A percentile compares a stretch with the other conserved stretches of the same genome.
phyloP scores from a whole-genome alignment of 2,888 invertebrate genomes.

The Noctua pronuba region DNA sequence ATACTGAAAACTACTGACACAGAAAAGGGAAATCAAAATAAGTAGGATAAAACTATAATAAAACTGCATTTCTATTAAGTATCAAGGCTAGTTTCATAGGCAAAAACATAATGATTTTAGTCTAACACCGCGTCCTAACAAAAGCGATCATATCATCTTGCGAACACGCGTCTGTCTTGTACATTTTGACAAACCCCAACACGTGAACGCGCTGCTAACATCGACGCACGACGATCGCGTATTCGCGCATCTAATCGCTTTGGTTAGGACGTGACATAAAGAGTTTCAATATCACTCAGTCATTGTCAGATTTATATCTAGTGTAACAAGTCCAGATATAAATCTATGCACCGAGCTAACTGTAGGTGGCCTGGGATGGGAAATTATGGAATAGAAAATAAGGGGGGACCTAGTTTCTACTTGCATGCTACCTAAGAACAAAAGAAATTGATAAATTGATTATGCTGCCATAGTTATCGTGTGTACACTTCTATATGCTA shows the following conservation, averaged over 20 bases:
- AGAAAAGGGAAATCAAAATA: conserved; percentile 29
- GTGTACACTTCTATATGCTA: conserved; percentile 26
- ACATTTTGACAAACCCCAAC: background rate
- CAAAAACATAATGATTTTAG: conserved; percentile 40
- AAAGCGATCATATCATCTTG: background rate
- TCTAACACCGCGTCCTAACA: conserved; percentile 7
- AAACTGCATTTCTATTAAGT: conserved; percentile 21
- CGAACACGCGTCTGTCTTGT: background rate
- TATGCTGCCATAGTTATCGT: conserved; percentile 20
- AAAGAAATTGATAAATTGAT: conserved; percentile 17
- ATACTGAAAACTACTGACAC: conserved; percentile 41
- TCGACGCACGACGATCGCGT: background rate
- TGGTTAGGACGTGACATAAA: background rate
- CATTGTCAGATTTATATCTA: conserved; percentile 60
- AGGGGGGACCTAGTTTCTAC: conserved; percentile 23
- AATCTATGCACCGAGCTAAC: conserved; percentile 52
- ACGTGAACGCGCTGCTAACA: background rate
- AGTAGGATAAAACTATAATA: conserved; percentile 9
- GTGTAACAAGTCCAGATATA: conserved; percentile 47
- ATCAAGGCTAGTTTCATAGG: conserved; percentile 22
- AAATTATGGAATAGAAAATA: conserved; percentile 39
- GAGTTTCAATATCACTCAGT: conserved; percentile 43
- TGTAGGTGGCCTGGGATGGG: conserved; percentile 51
- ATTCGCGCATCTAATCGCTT: background rate
- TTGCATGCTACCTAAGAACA: conserved; percentile 20